A percentile compares a stretch with the other conserved stretches of the same genome.
These are phyloP conservation scores for Pelusios castaneus DNA, from an alignment of 2,113 vertebrate genomes.

Conservation along the genomic window DNA sequence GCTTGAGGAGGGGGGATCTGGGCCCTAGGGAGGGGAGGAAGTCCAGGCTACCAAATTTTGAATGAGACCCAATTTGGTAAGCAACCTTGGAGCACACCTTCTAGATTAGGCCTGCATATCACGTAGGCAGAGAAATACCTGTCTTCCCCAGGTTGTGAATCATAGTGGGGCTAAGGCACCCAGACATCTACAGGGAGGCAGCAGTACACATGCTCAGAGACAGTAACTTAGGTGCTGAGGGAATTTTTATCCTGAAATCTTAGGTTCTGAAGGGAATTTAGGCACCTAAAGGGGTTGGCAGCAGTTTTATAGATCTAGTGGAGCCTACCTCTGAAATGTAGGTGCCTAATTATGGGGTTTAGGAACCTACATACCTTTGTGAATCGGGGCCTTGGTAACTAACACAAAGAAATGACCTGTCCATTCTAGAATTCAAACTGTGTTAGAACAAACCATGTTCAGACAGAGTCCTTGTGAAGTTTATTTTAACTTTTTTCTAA, in stretches of 20 bases:
- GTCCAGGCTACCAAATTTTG: background rate
- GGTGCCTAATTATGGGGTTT: background rate
- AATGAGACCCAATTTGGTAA: background rate
- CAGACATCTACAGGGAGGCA: background rate
- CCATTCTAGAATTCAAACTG: background rate
- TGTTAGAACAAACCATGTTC: background rate
- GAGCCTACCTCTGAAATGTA: too few relatives aligned
- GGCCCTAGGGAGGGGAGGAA: background rate
- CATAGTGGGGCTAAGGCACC: background rate
- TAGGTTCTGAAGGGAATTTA: background rate
- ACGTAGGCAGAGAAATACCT: too few relatives aligned
- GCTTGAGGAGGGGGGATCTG: background rate
- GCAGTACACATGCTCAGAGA: background rate
- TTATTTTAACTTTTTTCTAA: fast-evolving
- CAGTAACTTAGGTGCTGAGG: background rate
- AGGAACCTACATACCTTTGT: background rate
- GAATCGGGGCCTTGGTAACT: background rate
- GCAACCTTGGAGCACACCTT: background rate
- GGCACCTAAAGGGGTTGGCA: background rate
- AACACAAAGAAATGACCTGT: background rate
- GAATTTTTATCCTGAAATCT: background rate
- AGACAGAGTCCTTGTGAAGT: background rate
- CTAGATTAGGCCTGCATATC: background rate
- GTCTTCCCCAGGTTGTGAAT: background rate
- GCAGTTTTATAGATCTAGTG: background rate